A percentile compares a stretch with the other conserved stretches of the same genome.
Conservation (phyloP, 1,140 invertebrate genomes). For the Platyscapa corneri region DNA sequence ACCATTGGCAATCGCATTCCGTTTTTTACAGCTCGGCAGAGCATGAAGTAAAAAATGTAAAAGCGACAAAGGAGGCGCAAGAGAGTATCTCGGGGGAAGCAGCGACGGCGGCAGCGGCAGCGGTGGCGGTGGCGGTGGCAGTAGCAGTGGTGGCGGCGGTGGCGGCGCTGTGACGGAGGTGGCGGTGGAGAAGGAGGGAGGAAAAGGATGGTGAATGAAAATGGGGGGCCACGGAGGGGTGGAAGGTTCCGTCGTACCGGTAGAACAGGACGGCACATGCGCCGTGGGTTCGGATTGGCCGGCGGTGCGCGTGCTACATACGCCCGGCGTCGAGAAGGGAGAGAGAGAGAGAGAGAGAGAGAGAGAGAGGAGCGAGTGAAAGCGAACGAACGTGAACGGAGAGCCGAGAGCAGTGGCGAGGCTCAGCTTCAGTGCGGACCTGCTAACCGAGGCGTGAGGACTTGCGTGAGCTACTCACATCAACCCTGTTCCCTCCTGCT, state of each 20-base stretch:
- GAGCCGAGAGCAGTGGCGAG: conserved; percentile 18
- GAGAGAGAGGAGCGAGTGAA: conserved; percentile 13
- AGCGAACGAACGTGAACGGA: background rate
- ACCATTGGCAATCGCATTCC: background rate
- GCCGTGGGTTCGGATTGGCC: conserved; percentile 2
- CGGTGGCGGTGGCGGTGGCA: background rate
- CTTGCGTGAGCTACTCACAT: background rate
- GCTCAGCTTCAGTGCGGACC: conserved; percentile 47
- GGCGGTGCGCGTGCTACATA: conserved; percentile 17
- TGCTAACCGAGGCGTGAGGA: conserved; percentile 11
- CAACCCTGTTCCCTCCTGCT: no score
- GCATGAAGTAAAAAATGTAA: background rate
- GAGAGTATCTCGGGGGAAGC: background rate
- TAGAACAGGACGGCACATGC: background rate
- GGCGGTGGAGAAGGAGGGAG: conserved; percentile 3
- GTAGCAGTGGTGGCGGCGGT: background rate
- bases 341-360: no score
- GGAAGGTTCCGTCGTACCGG: background rate
- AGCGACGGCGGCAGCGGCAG: background rate
- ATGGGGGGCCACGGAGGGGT: background rate
- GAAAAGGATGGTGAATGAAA: conserved; percentile 36
- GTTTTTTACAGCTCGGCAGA: no score
- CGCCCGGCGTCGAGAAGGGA: background rate
- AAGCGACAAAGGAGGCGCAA: background rate
- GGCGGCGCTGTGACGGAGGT: background rate